Evolutionary conservation across 1,140 invertebrate species (phyloP), one percentile per base, ranked within the genome.

Genomic region (Drosophila fuyamai): DNA sequence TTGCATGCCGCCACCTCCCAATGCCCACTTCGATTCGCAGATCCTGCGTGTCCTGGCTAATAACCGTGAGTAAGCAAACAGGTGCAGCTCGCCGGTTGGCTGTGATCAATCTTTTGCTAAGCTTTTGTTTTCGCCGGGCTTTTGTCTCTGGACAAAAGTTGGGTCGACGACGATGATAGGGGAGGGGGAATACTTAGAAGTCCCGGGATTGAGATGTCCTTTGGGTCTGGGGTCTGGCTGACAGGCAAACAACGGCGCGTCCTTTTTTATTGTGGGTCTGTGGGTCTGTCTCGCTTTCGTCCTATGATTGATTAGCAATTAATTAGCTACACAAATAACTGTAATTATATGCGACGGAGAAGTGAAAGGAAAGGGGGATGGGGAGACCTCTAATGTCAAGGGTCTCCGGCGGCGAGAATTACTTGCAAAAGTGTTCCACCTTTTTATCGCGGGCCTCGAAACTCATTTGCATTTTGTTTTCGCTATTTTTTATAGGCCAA

Each of bases 271-370:
- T 80, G 59, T 72, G 67, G 47, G 66, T 66, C 53, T 41, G 27
- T 16, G 65, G 18, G 65, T n/a, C 40, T 32, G 65, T 66, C 48
- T 54, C 65, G 61, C 61, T 71, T 65, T 76, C 55, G 70, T 57
- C 76, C 86, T 81, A 90, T 89, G 85, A 89, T 89, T 89, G 85
- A 89, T 89, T 89, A 89, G 85, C 85, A 89, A 89, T 89, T 89
- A 89, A 89, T 89, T 89, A 89, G 85, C 85, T 89, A 85, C 85
- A 89, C 85, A 89, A 89, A 89, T 89, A 89, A 85, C 73, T 84
- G 74, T 90, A 89, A 89, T 90, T 89, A 90, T 90, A 90, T 89
- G 84, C 79, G 70, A 79, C 27, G 47, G 29, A 53, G 44, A 47
- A 56, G 63, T 41, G 32, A 32, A 32, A 1, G 12, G 10, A 14